Conservation (phyloP, 2,113 vertebrate species). For the Thamnaconus septentrionalis region DNA sequence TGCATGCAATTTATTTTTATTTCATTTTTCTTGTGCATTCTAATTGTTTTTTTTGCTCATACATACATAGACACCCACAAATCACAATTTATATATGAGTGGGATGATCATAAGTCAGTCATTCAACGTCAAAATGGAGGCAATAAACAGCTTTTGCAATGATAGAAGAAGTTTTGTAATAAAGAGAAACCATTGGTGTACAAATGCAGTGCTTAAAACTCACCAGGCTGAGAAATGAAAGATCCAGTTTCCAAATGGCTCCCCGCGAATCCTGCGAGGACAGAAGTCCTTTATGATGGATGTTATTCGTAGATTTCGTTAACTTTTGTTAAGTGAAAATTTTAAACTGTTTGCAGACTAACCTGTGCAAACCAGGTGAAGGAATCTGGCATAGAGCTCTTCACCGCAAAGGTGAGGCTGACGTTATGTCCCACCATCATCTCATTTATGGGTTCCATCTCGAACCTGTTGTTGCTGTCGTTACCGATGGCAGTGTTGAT, state of each 20-base stretch:
- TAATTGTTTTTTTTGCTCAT: too few relatives aligned
- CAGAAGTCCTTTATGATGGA: too few relatives aligned
- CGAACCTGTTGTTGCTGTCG: slow-evolving; percentile 77
- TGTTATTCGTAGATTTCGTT: too few relatives aligned
- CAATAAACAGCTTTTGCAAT: too few relatives aligned
- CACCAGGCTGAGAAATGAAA: slow-evolving; percentile 89
- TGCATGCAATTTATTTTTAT: too few relatives aligned
- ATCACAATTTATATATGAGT: too few relatives aligned
- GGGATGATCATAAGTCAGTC: too few relatives aligned
- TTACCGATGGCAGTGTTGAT: slow-evolving; percentile 82
- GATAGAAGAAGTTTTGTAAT: not conserved
- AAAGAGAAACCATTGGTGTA: not conserved
- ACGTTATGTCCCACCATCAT: slow-evolving; percentile 82
- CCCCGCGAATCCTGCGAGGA: slow-evolving; percentile 83
- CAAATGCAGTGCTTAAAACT: slow-evolving; percentile 45
- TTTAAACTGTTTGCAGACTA: slow-evolving; percentile 5
- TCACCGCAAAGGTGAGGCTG: slow-evolving; percentile 83
- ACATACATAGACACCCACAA: too few relatives aligned
- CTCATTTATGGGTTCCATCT: slow-evolving; percentile 90
- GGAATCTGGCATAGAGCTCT: slow-evolving; percentile 72
- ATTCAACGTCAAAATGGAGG: too few relatives aligned
- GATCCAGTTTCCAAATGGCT: slow-evolving; percentile 93
- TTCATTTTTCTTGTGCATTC: too few relatives aligned
- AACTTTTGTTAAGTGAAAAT: not conserved
- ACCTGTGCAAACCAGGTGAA: slow-evolving; percentile 94